Base-by-base conservation (phyloP, 2,797 vertebrate genomes). In the Hoplostethus mediterraneus region DNA sequence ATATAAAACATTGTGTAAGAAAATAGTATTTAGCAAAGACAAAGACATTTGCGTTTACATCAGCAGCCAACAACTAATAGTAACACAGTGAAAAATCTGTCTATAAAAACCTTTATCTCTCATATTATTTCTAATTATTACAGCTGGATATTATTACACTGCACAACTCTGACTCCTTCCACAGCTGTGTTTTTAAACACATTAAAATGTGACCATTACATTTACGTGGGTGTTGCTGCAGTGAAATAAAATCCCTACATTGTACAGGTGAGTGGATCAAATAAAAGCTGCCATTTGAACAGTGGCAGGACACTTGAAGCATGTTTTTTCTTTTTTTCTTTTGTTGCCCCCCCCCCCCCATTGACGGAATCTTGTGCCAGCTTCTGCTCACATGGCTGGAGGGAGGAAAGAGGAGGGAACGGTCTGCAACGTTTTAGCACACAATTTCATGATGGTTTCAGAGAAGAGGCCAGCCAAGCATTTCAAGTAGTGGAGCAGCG, bases 391-490 rank as follows among this genome's bases (percentile, higher is more conserved):
- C 68, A 67, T 63, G 69, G 82, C 66, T 81, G 77, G 69, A 78
- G 75, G 70, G 67, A 84, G 74, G 76, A 77, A 80, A 85, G 78
- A 71, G 78, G 68, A 71, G 71, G 5, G 72, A 79, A 80, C 64
- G 59, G 78, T 79, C 75, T 61, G 79, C 51, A 42, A 60, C 61
- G 12, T 84, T 90, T 86, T 88, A 88, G 73, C 84, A 63, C 80
- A 90, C 89, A 79, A 81, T 88, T 90, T 90, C 86, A 70, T 66
- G 86, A 89, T 86, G 89, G 86, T 85, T 91, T 86, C 80, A 86
- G 75, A 90, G 84, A 90, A 92, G 83, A 90, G 90, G 89, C 85
- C 88, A 89, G 83, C 89, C 84, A 86, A 89, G 91, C 89, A 86
- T 91, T 90, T 93, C 89, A 89, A 93, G 91, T 93, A 90, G 86